Evolutionary conservation across 2,888 invertebrate genomes (phyloP).

Genomic region (Leucozona laternaria): DNA sequence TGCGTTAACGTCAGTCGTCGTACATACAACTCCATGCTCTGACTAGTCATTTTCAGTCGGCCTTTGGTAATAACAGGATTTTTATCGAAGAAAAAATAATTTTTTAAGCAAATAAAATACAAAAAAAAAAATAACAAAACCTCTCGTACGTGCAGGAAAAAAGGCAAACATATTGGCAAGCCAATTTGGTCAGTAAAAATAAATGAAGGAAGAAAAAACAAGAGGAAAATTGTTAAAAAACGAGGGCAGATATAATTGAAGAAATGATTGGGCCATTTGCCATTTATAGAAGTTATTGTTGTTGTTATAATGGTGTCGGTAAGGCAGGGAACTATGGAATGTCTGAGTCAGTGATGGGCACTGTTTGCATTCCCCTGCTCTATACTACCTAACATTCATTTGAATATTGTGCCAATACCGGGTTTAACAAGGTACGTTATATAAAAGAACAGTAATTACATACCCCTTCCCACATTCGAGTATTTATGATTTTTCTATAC

Average conservation of each 20-base stretch:
- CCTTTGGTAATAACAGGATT: slow-evolving; percentile 60
- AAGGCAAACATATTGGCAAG: slow-evolving; percentile 29
- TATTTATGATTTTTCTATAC: too few relatives aligned
- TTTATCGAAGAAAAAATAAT: slow-evolving; percentile 50
- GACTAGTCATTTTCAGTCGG: slow-evolving; percentile 38
- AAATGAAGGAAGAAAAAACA: neutral
- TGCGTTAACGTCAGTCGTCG: slow-evolving; percentile 38
- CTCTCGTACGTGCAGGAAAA: slow-evolving; percentile 24
- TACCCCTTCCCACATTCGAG: too few relatives aligned
- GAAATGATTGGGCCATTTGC: slow-evolving; percentile 66
- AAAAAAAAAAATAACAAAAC: neutral
- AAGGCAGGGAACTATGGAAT: neutral
- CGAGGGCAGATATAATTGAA: slow-evolving; percentile 63
- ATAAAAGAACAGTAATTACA: too few relatives aligned
- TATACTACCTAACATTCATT: too few relatives aligned
- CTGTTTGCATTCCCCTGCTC: neutral
- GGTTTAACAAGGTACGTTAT: too few relatives aligned
- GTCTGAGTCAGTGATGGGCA: neutral
- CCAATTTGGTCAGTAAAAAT: slow-evolving; percentile 4
- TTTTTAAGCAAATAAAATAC: slow-evolving; percentile 30
- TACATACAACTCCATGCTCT: slow-evolving; percentile 18
- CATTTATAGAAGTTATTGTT: slow-evolving; percentile 46
- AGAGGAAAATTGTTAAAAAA: slow-evolving; percentile 43
- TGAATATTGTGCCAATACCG: too few relatives aligned
- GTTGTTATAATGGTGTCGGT: neutral